These are phyloP conservation scores for Pantelozetes paolii DNA, from an alignment of 2,888 invertebrate genomes.

Conservation along the genomic window DNA sequence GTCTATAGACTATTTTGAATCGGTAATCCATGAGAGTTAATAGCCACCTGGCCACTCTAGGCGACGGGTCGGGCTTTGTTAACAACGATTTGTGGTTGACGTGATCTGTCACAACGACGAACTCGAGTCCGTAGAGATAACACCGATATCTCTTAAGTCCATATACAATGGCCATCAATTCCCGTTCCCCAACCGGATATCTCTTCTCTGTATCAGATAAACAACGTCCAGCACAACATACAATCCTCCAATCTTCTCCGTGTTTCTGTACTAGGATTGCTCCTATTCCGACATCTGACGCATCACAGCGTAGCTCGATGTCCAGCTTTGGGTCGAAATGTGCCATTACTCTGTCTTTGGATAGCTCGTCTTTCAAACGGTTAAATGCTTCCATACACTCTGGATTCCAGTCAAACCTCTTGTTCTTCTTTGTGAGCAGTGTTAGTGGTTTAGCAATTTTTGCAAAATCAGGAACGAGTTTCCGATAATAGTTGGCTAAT, in stretches of 20 bases:
- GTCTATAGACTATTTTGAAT: not conserved
- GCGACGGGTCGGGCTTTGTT: not conserved
- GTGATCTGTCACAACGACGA: slow-evolving; percentile 48
- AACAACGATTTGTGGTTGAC: slow-evolving; percentile 35
- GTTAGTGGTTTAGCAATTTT: slow-evolving; percentile 11
- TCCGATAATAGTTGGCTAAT: not conserved
- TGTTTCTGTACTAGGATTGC: not conserved
- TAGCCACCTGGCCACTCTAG: slow-evolving; percentile 14
- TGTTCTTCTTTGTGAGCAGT: not conserved
- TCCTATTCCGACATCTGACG: not conserved
- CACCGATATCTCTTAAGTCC: slow-evolving; percentile 43
- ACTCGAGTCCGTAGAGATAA: slow-evolving; percentile 47
- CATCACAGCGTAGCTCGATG: not conserved
- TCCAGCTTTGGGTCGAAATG: not conserved
- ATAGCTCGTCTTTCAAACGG: not conserved
- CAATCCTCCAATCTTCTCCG: not conserved
- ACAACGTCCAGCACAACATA: slow-evolving; percentile 36
- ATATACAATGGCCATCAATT: slow-evolving; percentile 44
- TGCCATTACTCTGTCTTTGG: not conserved
- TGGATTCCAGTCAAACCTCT: slow-evolving; percentile 7
- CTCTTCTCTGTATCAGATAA: slow-evolving; percentile 45
- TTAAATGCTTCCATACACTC: slow-evolving; percentile 7
- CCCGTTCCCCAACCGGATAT: slow-evolving; percentile 46
- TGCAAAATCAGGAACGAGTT: not conserved
- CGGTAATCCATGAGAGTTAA: not conserved